Percentiles rank a stretch among this genome's conserved stretches.
These are phyloP conservation scores for Schizopygopsis malacanthus DNA, from an alignment of 2,797 vertebrate genomes.

Conservation along the genomic window DNA sequence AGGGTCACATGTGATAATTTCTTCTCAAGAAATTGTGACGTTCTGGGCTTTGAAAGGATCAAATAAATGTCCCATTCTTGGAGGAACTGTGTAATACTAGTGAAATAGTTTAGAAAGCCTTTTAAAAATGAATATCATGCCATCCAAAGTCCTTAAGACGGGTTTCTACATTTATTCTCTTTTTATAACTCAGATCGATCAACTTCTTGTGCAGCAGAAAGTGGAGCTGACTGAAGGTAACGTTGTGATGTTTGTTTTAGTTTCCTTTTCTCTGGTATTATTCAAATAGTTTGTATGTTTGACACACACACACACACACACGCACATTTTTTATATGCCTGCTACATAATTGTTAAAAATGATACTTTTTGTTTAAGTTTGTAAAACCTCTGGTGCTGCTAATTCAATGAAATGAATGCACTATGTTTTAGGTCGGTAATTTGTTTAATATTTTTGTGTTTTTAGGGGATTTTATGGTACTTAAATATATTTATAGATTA, in stretches of 20 bases:
- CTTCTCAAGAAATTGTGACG: neutral
- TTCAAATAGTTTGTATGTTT: neutral
- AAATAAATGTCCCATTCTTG: neutral
- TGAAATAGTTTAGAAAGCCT: neutral
- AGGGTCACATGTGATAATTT: neutral
- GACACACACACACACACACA: too few species aligned
- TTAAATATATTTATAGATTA: too few species aligned
- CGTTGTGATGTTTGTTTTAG: conserved; percentile 14
- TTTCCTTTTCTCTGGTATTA: neutral
- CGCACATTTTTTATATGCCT: too few species aligned
- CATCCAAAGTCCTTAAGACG: too few species aligned
- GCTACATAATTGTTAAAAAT: too few species aligned
- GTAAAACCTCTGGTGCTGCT: too few species aligned
- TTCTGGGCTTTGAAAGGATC: neutral
- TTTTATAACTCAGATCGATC: conserved; percentile 75
- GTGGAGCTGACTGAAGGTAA: conserved; percentile 79
- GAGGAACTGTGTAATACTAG: too few species aligned
- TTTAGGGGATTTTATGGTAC: too few species aligned
- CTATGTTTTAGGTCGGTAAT: too few species aligned
- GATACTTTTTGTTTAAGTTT: too few species aligned
- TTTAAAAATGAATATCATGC: neutral
- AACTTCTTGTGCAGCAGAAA: conserved; percentile 81
- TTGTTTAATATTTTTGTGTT: too few species aligned
- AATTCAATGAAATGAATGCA: too few species aligned
- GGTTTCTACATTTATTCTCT: neutral